phyloP scores from a whole-genome alignment of 1,140 invertebrate genomes.

The Lutraria rhynchaena region DNA sequence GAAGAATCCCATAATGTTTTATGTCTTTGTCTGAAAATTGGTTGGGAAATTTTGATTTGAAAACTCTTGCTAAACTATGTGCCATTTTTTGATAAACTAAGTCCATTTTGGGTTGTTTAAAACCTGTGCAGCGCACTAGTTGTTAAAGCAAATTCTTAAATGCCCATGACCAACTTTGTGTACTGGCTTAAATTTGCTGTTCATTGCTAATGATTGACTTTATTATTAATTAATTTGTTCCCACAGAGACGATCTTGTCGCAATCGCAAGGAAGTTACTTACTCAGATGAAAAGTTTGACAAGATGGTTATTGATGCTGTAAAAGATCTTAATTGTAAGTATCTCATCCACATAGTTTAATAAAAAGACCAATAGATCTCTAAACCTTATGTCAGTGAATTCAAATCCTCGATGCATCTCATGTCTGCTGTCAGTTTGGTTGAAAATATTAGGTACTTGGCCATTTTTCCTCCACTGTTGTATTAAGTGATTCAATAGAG shows the following conservation, averaged over 20 bases:
- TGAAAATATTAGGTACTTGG: neutral
- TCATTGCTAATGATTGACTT: no score
- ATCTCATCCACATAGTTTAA: neutral
- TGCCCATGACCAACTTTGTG: no score
- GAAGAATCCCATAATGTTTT: no score
- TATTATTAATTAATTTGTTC: no score
- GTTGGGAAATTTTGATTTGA: no score
- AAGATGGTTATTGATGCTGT: constrained; percentile 8
- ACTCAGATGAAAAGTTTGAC: constrained; percentile 4
- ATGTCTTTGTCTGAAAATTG: no score
- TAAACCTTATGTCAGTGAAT: neutral
- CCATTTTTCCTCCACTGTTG: neutral
- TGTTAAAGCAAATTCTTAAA: no score
- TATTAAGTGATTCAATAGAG: neutral
- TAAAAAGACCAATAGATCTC: neutral
- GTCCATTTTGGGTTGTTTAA: no score
- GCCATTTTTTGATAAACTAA: no score
- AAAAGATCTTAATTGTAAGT: constrained; percentile 29
- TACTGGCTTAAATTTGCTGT: no score
- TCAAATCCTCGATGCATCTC: neutral
- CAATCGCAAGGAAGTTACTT: constrained; percentile 7
- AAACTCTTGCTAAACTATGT: no score
- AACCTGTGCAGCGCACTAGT: no score
- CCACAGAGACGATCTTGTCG: constrained; percentile 18
- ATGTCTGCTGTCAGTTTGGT: neutral